Percentiles rank a stretch among this genome's conserved stretches.
Evolutionary conservation across 2,797 vertebrate species (phyloP).

Genomic region (Acanthurus lineatus): DNA sequence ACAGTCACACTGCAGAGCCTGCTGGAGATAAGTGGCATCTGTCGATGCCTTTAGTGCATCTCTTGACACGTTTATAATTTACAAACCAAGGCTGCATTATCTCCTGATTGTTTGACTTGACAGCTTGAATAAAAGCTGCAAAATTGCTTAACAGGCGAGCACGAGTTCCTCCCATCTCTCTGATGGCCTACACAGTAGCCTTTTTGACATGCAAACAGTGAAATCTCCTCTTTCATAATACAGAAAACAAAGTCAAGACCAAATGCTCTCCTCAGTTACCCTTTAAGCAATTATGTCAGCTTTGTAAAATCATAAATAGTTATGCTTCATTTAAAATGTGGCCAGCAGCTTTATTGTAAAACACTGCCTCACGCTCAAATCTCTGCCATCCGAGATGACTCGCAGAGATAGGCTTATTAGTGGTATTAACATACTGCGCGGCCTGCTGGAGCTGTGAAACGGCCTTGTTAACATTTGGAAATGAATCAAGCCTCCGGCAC

Average conservation of each 20-base stretch:
- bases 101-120: slow-evolving; percentile 79
- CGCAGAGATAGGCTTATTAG: slow-evolving; percentile 81
- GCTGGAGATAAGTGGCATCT: slow-evolving; percentile 82
- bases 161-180: slow-evolving; percentile 54
- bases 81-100: slow-evolving; percentile 78
- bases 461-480: slow-evolving; percentile 84
- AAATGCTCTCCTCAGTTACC: slow-evolving; percentile 68
- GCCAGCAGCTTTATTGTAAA: slow-evolving; percentile 72
- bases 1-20: slow-evolving; percentile 77
- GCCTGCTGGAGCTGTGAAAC: slow-evolving; percentile 70
- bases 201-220: slow-evolving; percentile 60
- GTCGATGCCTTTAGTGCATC: slow-evolving; percentile 78
- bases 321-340: slow-evolving; percentile 77
- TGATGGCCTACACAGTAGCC: slow-evolving; percentile 54
- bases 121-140: slow-evolving; percentile 77
- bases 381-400: slow-evolving; percentile 75
- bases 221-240: slow-evolving; percentile 65
- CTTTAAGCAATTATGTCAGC: slow-evolving; percentile 79
- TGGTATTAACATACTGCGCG: slow-evolving; percentile 75
- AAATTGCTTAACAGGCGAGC: slow-evolving; percentile 77
- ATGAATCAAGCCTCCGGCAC: slow-evolving; percentile 78
- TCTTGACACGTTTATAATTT: slow-evolving; percentile 81
- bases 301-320: slow-evolving; percentile 78
- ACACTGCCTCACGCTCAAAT: slow-evolving; percentile 59
- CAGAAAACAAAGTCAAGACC: slow-evolving; percentile 63